These are phyloP conservation scores for Agrypnus murinus DNA, from an alignment of 2,888 invertebrate species.

Conservation along the genomic window DNA sequence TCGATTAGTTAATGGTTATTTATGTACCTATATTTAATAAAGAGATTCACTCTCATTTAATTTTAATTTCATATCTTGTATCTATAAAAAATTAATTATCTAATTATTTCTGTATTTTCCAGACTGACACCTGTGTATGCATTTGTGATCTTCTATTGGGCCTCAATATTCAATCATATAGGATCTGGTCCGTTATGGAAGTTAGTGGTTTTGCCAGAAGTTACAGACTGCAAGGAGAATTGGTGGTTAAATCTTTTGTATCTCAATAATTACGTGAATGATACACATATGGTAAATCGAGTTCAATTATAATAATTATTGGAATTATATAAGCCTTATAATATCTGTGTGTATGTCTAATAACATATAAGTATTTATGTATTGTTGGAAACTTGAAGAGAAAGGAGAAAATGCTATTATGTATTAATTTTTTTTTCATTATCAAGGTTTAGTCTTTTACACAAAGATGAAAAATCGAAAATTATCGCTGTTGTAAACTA, in stretches of 20 bases:
- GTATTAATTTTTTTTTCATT: not conserved
- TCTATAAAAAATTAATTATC: not conserved
- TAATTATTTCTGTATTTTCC: constrained; percentile 53
- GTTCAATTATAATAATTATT: too few relatives aligned
- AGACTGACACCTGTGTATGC: constrained; percentile 76
- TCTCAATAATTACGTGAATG: constrained; percentile 76
- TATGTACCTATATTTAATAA: not conserved
- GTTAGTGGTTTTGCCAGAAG: constrained; percentile 72
- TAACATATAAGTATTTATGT: too few relatives aligned
- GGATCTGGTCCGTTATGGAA: constrained; percentile 79
- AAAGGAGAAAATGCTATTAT: constrained; percentile 19
- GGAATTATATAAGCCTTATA: too few relatives aligned
- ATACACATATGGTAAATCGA: constrained; percentile 75
- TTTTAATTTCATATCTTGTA: too few relatives aligned
- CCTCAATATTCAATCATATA: constrained; percentile 73
- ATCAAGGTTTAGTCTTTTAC: not conserved
- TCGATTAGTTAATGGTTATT: constrained; percentile 3
- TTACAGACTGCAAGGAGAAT: constrained; percentile 73
- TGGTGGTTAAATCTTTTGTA: constrained; percentile 80
- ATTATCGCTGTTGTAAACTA: too few relatives aligned
- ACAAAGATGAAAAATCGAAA: too few relatives aligned
- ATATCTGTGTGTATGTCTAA: too few relatives aligned
- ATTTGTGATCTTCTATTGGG: constrained; percentile 75
- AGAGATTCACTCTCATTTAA: not conserved
- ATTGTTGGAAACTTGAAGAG: too few relatives aligned